Evolutionary conservation across 2,888 invertebrate species (phyloP).

Genomic region (Drosophila suboccidentalis): DNA sequence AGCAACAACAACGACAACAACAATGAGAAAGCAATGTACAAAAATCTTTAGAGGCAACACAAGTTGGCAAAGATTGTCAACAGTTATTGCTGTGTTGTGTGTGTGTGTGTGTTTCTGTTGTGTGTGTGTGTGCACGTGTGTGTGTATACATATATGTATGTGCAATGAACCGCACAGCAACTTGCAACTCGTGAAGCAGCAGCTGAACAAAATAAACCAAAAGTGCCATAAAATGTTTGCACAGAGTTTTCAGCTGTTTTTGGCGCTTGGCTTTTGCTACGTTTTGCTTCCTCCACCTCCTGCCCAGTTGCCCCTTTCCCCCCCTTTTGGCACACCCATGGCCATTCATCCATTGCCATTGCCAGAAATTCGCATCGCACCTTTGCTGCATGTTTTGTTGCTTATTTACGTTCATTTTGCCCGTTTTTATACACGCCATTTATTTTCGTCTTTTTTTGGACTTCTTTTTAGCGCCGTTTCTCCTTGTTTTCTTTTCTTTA

Average conservation of each 20-base stretch:
- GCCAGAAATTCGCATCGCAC: conserved; percentile 50
- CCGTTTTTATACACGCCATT: conserved; percentile 74
- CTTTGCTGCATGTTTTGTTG: conserved; percentile 59
- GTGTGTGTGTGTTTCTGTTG: conserved; percentile 21
- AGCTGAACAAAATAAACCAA: conserved; percentile 71
- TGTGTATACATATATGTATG: neutral
- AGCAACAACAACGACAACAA: conserved; percentile 9
- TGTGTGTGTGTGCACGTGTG: neutral
- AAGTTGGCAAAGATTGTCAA: conserved; percentile 79
- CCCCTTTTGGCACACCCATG: conserved; percentile 10
- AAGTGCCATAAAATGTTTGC: conserved; percentile 81
- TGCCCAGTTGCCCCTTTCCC: neutral
- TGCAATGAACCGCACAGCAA: conserved; percentile 53
- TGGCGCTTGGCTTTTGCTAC: conserved; percentile 51
- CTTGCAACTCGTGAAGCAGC: conserved; percentile 54
- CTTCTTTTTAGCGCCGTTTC: conserved; percentile 8
- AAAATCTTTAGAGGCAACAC: conserved; percentile 56
- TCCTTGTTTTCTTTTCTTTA: conserved; percentile 17
- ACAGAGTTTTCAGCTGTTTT: conserved; percentile 56
- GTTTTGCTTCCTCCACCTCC: conserved; percentile 1
- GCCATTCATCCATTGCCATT: conserved; percentile 47
- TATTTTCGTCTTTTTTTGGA: conserved; percentile 57
- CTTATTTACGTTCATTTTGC: conserved; percentile 69
- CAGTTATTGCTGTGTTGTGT: conserved; percentile 69
- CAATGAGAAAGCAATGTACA: conserved; percentile 10